These are phyloP conservation scores for Ophion ellenae DNA, from an alignment of 2,888 invertebrate genomes.

Conservation along the genomic window DNA sequence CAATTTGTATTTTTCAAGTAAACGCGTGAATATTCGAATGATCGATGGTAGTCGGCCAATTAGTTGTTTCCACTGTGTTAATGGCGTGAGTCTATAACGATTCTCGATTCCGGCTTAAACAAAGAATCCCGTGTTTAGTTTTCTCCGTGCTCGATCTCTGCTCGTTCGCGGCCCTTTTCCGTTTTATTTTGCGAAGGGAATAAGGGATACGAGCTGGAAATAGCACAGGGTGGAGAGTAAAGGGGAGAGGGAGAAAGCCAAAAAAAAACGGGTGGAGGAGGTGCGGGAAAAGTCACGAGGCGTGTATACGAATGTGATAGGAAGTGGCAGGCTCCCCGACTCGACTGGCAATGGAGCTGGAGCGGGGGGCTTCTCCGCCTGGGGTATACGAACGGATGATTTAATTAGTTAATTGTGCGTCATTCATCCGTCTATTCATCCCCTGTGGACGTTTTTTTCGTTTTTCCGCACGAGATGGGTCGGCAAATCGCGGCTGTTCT, in stretches of 20 bases:
- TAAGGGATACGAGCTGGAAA: slow-evolving; percentile 33
- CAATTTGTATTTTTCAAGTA: slow-evolving; percentile 1
- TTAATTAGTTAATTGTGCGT: slow-evolving; percentile 84
- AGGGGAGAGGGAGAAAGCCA: slow-evolving; percentile 47
- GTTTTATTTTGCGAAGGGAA: slow-evolving; percentile 33
- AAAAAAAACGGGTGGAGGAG: slow-evolving; percentile 34
- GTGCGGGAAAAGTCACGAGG: slow-evolving; percentile 75
- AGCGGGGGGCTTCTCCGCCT: slow-evolving; percentile 67
- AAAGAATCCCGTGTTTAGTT: slow-evolving; percentile 46
- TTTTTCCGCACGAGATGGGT: slow-evolving; percentile 53
- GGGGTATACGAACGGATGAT: slow-evolving; percentile 80
- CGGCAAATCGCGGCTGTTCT: neutral
- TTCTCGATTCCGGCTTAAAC: slow-evolving; percentile 45
- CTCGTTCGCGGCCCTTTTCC: slow-evolving; percentile 10
- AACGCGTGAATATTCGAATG: slow-evolving; percentile 52
- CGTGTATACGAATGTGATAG: slow-evolving; percentile 47
- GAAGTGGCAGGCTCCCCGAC: slow-evolving; percentile 60
- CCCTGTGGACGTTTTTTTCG: slow-evolving; percentile 71
- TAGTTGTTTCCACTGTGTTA: slow-evolving; percentile 50
- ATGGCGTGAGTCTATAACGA: slow-evolving; percentile 40
- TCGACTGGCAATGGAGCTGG: slow-evolving; percentile 60
- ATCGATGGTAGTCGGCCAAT: slow-evolving; percentile 37
- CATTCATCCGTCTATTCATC: slow-evolving; percentile 83
- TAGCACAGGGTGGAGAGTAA: slow-evolving; percentile 31
- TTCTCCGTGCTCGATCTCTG: slow-evolving; percentile 17